These are phyloP conservation scores for Acestrorhynchus altus DNA, from an alignment of 2,797 vertebrate species.

Conservation along the genomic window DNA sequence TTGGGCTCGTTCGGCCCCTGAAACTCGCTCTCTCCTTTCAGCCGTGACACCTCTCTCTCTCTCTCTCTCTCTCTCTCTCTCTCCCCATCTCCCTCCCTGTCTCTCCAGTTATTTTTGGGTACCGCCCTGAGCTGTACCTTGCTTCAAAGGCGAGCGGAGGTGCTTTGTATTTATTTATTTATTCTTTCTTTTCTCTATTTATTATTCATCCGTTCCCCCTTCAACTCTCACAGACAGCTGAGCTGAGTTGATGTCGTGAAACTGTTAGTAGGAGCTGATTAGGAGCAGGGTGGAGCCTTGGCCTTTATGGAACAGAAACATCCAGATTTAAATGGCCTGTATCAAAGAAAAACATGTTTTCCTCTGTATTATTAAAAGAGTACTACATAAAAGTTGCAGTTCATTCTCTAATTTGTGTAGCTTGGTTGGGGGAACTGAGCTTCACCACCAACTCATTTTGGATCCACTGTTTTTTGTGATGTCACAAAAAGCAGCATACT, in stretches of 20 bases:
- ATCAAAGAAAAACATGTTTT: neutral
- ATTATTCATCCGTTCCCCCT: constrained; percentile 59
- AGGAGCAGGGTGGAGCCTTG: constrained; percentile 13
- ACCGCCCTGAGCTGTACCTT: constrained; percentile 59
- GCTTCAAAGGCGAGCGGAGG: constrained; percentile 61
- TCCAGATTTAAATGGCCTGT: neutral
- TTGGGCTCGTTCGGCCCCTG: constrained; percentile 29
- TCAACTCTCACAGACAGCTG: constrained; percentile 39
- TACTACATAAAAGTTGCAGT: too few relatives aligned
- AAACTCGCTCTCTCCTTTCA: constrained; percentile 35
- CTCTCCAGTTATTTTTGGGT: constrained; percentile 60
- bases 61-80: constrained; percentile 14
- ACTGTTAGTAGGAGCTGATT: constrained; percentile 37
- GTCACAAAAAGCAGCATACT: too few relatives aligned
- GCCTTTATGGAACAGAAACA: neutral
- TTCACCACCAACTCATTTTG: too few relatives aligned
- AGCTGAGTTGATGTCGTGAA: constrained; percentile 48
- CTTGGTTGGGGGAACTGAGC: too few relatives aligned
- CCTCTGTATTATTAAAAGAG: too few relatives aligned
- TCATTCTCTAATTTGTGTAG: too few relatives aligned
- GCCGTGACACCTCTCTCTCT: constrained; percentile 41
- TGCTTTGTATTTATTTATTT: constrained; percentile 65
- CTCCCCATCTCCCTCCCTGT: constrained; percentile 20
- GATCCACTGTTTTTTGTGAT: too few relatives aligned
- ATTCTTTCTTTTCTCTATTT: constrained; percentile 57